Evolutionary conservation across 2,888 invertebrate species (phyloP), one percentile per base, ranked within the genome.

Genomic region (Apoda limacodes): DNA sequence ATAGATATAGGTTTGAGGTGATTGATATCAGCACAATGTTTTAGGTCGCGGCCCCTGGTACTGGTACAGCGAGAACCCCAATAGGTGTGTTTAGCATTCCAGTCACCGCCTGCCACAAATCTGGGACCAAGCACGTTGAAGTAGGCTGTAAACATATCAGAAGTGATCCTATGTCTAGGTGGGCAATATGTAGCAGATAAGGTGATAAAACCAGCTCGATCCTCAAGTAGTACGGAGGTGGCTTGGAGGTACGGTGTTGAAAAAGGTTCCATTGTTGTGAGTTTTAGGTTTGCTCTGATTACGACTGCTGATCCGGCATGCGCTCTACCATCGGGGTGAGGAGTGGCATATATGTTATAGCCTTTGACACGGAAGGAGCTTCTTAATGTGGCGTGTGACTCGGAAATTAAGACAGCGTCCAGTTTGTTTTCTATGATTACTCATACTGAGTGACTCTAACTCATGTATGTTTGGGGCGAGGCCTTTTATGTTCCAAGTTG

Each of bases 61-160:
- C 14, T 26, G 2, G 25, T 37, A 1, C 34, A 2, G 4, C 37
- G 13, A 1, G 29, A 40, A 1, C 36, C 39, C 41, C 42, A 46
- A 10, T 12, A 27, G 0, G 22, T 24, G 13, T 46, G 25, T 25
- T 42, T 45, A 11, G 36, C 21, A 9, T 46, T 43, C 37, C 40
- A 45, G 25, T 40, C 40, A 1, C 40, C 39, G 5, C 40, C 39
- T 2, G 25, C 22, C 14, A 43, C 32, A 13, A 37, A 43, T 2
- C 35, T 10, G 9, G n/a, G 17, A 6, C 35, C 39, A 2, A 43
- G 26, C n/a, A n/a, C n/a, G n/a, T n/a, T n/a, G n/a, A n/a, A n/a
- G n/a, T 19, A 9, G 19, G 19, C 9, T 19, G 5, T 19, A 19
- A 19, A 7, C 9, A 7, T 19, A 7, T 7, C n/a, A n/a, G n/a